Evolutionary conservation across 2,113 vertebrate species (phyloP).

Genomic region (Panthera tigris): DNA sequence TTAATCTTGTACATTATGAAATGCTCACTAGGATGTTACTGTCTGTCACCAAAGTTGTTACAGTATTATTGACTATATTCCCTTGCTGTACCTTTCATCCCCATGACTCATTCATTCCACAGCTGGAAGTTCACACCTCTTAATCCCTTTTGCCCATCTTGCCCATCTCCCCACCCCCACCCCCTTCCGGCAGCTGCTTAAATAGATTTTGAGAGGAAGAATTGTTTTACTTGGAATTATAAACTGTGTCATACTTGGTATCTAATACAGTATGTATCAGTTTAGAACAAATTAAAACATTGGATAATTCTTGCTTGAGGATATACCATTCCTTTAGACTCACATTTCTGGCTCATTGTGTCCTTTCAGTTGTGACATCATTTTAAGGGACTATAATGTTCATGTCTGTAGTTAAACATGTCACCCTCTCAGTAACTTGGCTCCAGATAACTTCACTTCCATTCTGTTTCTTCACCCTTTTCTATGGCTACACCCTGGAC

Average conservation of each 20-base stretch:
- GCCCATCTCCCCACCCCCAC: background rate
- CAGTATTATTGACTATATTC: background rate
- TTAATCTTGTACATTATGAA: background rate
- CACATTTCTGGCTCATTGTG: background rate
- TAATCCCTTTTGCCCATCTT: background rate
- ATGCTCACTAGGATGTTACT: background rate
- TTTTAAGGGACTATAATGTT: background rate
- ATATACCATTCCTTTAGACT: background rate
- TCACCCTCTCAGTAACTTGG: background rate
- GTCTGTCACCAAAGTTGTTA: background rate
- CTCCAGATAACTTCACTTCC: background rate
- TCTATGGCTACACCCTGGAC: background rate
- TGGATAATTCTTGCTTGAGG: background rate
- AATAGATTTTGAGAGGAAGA: background rate
- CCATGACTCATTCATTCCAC: background rate
- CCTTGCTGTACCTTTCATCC: background rate
- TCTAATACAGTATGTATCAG: background rate
- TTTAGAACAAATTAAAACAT: background rate
- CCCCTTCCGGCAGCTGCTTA: background rate
- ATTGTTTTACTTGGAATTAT: background rate
- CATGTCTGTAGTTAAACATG: background rate
- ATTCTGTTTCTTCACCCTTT: background rate
- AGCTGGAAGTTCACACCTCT: background rate
- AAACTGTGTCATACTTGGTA: background rate
- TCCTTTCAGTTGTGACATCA: background rate